These are phyloP conservation scores for Tretioscincus oriximinensis DNA, from an alignment of 2,113 vertebrate genomes.

Conservation along the genomic window DNA sequence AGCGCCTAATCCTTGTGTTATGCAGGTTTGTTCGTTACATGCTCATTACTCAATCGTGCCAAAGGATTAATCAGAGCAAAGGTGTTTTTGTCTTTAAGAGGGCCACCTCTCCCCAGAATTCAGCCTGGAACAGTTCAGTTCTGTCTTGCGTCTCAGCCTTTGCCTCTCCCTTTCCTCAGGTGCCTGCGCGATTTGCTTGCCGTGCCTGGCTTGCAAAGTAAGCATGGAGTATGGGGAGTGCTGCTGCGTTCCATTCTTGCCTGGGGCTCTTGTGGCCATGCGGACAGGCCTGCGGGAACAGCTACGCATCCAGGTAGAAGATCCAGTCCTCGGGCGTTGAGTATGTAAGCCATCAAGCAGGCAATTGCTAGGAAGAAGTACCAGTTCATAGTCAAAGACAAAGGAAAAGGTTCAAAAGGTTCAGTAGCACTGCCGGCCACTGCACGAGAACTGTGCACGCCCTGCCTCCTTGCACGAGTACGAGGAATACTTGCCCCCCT, in stretches of 20 bases:
- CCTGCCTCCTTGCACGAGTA: neutral
- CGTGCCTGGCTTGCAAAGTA: conserved; percentile 82
- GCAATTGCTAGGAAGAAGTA: no score
- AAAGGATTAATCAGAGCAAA: no score
- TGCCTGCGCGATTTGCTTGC: conserved; percentile 78
- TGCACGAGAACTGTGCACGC: neutral
- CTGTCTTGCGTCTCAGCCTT: neutral
- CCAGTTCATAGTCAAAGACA: neutral
- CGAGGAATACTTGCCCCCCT: no score
- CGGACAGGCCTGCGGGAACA: conserved; percentile 85
- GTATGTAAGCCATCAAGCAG: neutral
- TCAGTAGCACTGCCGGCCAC: no score
- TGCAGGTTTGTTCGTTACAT: no score
- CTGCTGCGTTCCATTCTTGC: conserved; percentile 82
- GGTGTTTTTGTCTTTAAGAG: neutral
- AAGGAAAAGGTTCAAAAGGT: no score
- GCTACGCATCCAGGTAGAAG: conserved; percentile 63
- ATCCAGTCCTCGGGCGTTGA: conserved; percentile 21
- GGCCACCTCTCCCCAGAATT: no score
- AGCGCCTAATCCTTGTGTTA: no score
- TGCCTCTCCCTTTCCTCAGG: conserved; percentile 56
- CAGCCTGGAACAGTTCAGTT: neutral
- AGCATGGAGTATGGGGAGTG: conserved; percentile 73
- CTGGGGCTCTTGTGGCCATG: conserved; percentile 79
- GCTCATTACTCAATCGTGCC: no score